phyloP scores from a whole-genome alignment of 2,888 invertebrate genomes.

The Andrena marginata region DNA sequence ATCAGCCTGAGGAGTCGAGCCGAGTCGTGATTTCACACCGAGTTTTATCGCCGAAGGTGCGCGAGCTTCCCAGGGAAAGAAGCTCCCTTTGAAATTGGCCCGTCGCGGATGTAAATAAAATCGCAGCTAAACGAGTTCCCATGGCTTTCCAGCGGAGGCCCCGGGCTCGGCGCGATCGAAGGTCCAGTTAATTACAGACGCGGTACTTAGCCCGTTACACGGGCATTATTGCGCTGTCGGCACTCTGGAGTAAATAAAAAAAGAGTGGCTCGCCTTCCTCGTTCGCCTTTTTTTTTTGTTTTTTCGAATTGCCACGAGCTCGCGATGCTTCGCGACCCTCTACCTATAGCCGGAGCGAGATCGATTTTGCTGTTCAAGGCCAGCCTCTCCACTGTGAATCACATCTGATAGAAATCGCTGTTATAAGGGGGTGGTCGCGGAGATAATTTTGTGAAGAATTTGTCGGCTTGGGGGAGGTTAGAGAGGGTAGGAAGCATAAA shows the following conservation, averaged over 20 bases:
- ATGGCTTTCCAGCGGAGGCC: neutral
- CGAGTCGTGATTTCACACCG: neutral
- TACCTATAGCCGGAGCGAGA: no score
- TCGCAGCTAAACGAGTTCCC: constrained; percentile 9
- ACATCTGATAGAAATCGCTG: no score
- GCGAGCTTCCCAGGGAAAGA: neutral
- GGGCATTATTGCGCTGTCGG: constrained; percentile 13
- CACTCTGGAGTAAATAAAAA: constrained; percentile 6
- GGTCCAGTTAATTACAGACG: constrained; percentile 34
- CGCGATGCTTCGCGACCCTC: no score
- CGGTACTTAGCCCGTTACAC: constrained; percentile 14
- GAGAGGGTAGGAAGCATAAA: no score
- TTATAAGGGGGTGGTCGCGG: no score
- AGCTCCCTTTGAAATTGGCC: neutral
- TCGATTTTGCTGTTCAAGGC: no score
- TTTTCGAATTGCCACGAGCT: neutral
- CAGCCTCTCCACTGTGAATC: no score
- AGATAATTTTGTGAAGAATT: no score
- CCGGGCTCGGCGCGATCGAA: constrained; percentile 6
- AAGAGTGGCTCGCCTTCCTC: neutral
- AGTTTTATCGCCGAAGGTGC: neutral
- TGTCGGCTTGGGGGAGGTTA: no score
- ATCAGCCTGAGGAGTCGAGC: neutral
- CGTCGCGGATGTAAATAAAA: constrained; percentile 9
- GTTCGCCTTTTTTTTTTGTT: neutral